phyloP scores from a whole-genome alignment of 2,888 invertebrate species.

The Latrodectus elegans region DNA sequence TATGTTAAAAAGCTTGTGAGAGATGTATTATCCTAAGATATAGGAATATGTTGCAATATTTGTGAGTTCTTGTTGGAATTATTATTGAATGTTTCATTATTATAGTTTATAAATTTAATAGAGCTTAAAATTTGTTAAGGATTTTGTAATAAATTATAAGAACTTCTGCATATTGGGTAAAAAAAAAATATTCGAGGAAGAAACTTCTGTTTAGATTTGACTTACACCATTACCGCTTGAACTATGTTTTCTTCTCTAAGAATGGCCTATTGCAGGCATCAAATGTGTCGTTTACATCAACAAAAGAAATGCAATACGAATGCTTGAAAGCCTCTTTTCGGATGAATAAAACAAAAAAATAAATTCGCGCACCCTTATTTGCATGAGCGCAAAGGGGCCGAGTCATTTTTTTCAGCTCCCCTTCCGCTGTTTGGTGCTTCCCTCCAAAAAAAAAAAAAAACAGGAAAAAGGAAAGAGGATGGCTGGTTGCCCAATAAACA shows the following conservation, averaged over 20 bases:
- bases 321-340: constrained; percentile 51
- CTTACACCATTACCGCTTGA: constrained; percentile 20
- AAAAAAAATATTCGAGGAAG: too few species aligned
- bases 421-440: constrained; percentile 24
- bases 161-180: too few species aligned
- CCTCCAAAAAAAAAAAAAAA: constrained; percentile 43
- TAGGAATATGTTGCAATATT: too few species aligned
- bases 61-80: too few species aligned
- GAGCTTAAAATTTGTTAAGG: too few species aligned
- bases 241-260: background rate
- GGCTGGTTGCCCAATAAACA: constrained; percentile 69
- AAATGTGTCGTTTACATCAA: constrained; percentile 26
- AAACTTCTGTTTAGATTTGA: background rate
- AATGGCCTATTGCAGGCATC: constrained; percentile 53
- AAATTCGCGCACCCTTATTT: constrained; percentile 48
- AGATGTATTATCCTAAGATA: too few species aligned
- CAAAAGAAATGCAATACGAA: constrained; percentile 67
- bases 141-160: too few species aligned
- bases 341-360: constrained; percentile 40
- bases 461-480: constrained; percentile 47
- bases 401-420: background rate
- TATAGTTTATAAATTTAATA: too few species aligned
- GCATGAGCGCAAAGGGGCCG: constrained; percentile 35
- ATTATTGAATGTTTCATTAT: too few species aligned
- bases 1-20: too few species aligned